Evolutionary conservation across 2,888 invertebrate species (phyloP), one percentile per base, ranked within the genome.

Genomic region (Agrochola litura): DNA sequence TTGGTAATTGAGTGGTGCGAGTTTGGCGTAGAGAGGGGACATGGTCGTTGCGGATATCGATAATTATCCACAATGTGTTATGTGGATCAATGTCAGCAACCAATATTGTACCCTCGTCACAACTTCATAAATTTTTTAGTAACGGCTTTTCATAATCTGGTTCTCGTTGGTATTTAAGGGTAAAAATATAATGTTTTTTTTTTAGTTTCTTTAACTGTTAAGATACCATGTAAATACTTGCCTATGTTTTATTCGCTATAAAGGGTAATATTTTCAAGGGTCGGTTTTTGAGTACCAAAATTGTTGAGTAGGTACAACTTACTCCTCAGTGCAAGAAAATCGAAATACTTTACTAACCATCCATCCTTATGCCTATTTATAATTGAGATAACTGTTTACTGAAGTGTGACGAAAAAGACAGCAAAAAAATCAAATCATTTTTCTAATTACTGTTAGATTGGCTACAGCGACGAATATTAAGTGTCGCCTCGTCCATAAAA

Each of bases 1-100:
- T 90, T 77, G 84, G 89, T 92, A 92, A 92, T 92, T 91, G 91
- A 90, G 86, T 88, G 88, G 88, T 86, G 88, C 89, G 88, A 83
- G 88, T 74, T 72, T 54, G 67, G 64, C 1, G 6, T 87, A 87
- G 77, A 71, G 89, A 71, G 54, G 89, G 64, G 81, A 83, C 75
- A 70, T 0, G 19, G 12, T 22, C 12, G 10, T 43, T 60, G 46
- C 41, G 60, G 37, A 64, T 75, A 78, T 83, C 81, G 81, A 83
- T 76, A 37, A 30, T 87, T 86, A 86, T 89, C 78, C 79, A 77
- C 91, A 83, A 86, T 78, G 88, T 90, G 89, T 54, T 10, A 9
- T 19, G 9, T 1, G 52, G n/a, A 56, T 10, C 6, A 49, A 30
- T 52, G 16, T 19, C 19, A 52, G 19, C 16, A 49, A 49, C 19